Conservation (phyloP, 2,888 invertebrate genomes). For the Caradrina kadenii region DNA sequence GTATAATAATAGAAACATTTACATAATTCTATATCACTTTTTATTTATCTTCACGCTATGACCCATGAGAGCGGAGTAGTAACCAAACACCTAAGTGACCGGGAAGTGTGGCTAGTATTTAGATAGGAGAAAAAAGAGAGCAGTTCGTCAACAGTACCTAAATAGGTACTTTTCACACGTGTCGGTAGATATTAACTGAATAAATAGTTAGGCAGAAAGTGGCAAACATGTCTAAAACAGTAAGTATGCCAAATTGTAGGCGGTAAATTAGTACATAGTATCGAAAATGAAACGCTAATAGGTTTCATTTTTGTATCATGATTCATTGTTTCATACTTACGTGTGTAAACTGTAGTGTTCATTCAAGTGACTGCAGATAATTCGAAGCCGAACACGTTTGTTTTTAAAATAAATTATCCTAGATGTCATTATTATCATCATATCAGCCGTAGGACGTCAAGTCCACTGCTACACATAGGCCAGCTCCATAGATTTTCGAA, state of each 20-base stretch:
- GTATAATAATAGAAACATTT: no score
- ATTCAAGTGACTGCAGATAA: not conserved
- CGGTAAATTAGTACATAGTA: slow-evolving; percentile 40
- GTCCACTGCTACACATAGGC: no score
- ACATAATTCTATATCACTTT: no score
- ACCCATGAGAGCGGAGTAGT: no score
- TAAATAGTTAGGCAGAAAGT: slow-evolving; percentile 39
- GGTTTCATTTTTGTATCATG: slow-evolving; percentile 24
- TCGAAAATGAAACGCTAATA: slow-evolving; percentile 38
- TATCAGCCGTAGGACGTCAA: no score
- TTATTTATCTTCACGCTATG: no score
- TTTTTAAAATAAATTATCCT: slow-evolving; percentile 3
- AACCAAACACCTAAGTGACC: no score
- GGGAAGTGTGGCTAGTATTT: no score
- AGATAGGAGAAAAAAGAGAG: not conserved
- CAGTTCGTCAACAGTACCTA: not conserved
- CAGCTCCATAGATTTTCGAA: no score
- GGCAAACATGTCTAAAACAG: slow-evolving; percentile 41
- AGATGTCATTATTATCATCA: no score
- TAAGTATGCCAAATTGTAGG: slow-evolving; percentile 51
- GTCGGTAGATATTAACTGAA: slow-evolving; percentile 14
- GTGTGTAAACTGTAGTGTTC: not conserved
- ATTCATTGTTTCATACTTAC: slow-evolving; percentile 13
- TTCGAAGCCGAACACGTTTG: no score
- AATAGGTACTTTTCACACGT: not conserved